Evolutionary conservation across 1,140 invertebrate species (phyloP).

Genomic region (Branchinecta lindahli): DNA sequence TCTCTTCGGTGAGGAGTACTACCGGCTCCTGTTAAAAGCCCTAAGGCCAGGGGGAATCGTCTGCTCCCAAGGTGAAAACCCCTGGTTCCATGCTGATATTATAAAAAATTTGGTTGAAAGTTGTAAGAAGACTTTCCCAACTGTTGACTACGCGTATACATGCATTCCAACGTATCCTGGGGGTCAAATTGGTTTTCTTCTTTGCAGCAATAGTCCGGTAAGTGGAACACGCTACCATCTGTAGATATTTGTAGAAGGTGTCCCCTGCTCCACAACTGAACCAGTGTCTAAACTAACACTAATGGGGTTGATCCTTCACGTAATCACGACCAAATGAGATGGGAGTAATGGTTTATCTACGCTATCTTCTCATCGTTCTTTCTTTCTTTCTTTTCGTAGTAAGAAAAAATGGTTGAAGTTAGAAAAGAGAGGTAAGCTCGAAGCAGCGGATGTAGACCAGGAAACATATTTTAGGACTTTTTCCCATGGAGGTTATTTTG

Average conservation of each 20-base stretch:
- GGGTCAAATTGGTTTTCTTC: conserved; percentile 84
- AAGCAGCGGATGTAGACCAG: no score
- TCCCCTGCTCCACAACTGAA: no score
- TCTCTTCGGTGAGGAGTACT: conserved; percentile 67
- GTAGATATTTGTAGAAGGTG: no score
- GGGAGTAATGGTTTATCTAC: background rate
- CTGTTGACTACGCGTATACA: conserved; percentile 57
- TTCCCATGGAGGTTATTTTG: no score
- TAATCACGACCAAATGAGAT: background rate
- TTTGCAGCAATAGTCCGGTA: conserved; percentile 50
- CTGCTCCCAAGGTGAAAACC: conserved; percentile 81
- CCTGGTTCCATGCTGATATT: conserved; percentile 69
- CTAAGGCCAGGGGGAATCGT: conserved; percentile 71
- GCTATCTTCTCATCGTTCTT: background rate
- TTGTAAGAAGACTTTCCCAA: conserved; percentile 58
- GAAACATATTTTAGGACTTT: no score
- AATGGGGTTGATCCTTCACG: conserved; percentile 17
- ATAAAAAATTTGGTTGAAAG: conserved; percentile 55
- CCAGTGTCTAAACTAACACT: no score
- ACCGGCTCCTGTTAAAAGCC: conserved; percentile 64
- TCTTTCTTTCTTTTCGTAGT: background rate
- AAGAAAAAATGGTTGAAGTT: no score
- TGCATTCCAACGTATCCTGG: conserved; percentile 89
- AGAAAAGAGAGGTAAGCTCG: background rate
- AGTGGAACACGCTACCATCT: no score